Base-by-base conservation (phyloP, 2,888 invertebrate species). In the Synergus umbraculus region DNA sequence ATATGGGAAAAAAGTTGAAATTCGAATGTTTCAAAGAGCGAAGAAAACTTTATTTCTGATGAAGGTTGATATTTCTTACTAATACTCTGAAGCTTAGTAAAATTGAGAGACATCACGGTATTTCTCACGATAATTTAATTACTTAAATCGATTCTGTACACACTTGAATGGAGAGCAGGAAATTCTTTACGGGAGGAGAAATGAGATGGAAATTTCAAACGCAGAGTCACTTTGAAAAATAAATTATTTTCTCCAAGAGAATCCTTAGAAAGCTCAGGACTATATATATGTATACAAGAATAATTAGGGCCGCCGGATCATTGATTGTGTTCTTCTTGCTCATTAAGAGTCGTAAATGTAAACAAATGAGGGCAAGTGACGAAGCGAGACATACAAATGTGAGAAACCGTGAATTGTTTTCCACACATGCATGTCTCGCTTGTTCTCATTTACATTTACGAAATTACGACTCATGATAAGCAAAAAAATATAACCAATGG, bases 101-200 rank as follows among this genome's bases (percentile, higher is more conserved):
- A 54, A 37, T 10, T 49, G 10, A 73, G 49, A 29, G 69, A 49
- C n/a, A 15, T 49, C 37, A 37, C 15, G 22, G 1, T 7, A 49
- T 54, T 73, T 73, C 49, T 54, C n/a, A 73, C n/a, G 69, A 73
- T 73, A 73, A 73, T 73, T 73, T 73, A 73, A 73, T 73, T 73
- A 37, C 37, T 37, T 37, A 54, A 29, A 73, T 73, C 37, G 54
- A 73, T 73, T 67, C 22, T 18, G 41, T 65, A 46, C 22, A n/a
- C 10, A 54, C 22, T 73, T 65, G 65, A 65, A 65, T 65, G n/a
- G 9, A 65, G 65, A 41, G 65, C n/a, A 41, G 15, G 10, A 65
- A 65, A 41, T 43, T 41, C n/a, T 41, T 65, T 41, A 41, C 43
- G 0, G 10, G 12, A 65, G 37, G 18, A 18, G 12, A 22, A 67